A percentile compares a stretch with the other conserved stretches of the same genome.
phyloP scores from a whole-genome alignment of 2,113 vertebrate species.

The Thomomys bottae region DNA sequence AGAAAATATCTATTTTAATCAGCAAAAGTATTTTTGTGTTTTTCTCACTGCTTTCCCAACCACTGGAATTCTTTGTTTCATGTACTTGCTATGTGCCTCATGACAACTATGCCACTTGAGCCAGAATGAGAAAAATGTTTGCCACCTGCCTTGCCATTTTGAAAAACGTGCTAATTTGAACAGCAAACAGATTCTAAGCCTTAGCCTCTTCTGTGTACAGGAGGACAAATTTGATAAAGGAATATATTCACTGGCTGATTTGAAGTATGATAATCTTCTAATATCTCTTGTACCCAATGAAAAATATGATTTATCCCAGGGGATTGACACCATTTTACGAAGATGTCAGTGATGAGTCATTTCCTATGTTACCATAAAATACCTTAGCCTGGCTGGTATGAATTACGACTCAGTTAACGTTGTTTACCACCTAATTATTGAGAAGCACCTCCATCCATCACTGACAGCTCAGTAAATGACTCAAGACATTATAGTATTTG shows the following conservation, averaged over 20 bases:
- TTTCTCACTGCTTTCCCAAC: not conserved
- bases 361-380: constrained; percentile 56
- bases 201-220: not conserved
- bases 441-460: constrained; percentile 72
- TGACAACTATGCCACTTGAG: not conserved
- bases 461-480: constrained; percentile 75
- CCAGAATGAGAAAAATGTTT: constrained; percentile 52
- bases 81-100: not conserved
- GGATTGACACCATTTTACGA: constrained; percentile 46
- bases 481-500: constrained; percentile 76
- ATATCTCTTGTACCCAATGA: constrained; percentile 25
- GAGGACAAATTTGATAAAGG: constrained; percentile 39
- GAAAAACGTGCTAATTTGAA: constrained; percentile 49
- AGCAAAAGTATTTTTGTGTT: constrained; percentile 18
- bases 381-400: constrained; percentile 66
- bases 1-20: constrained; percentile 16
- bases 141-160: constrained; percentile 9
- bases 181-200: constrained; percentile 21
- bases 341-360: constrained; percentile 52
- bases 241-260: not conserved
- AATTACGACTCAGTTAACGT: constrained; percentile 80
- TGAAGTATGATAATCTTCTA: constrained; percentile 57
- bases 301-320: constrained; percentile 39
- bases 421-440: constrained; percentile 81
- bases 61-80: not conserved